Evolutionary conservation across 2,113 vertebrate species (phyloP), one percentile per base, ranked within the genome.

Genomic region (Lamprologus speciosus): DNA sequence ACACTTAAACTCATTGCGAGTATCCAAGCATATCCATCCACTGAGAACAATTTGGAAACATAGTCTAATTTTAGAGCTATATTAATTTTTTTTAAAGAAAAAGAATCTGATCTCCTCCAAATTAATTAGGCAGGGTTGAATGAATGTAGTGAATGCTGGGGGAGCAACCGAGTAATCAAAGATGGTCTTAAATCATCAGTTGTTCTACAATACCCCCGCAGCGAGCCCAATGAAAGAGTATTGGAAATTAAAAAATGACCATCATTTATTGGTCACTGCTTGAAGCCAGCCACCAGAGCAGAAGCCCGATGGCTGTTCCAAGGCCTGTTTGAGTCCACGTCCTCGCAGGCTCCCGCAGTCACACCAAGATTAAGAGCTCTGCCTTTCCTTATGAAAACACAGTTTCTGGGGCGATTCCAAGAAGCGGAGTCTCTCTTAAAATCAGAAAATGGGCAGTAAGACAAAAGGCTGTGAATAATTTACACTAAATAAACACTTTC

Each of bases 161-260:
- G 85, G 81, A 93, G 84, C 58, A 51, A 87, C 80, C 26, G 42
- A 45, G 80, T 87, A 94, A 94, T 95, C 89, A 94, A 93, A 93
- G 90, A 93, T 85, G 73, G 88, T 86, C 88, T 92, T 93, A 83
- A 92, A 88, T 88, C 86, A 92, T 93, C 84, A 82, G 85, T 89
- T 91, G 90, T 90, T 93, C 81, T 85, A 85, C 87, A 91, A 89
- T 75, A 31, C 63, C 88, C 89, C 89, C 5, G 45, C 26, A 26
- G 90, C 75, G 58, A 89, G 63, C n/a, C 21, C 81, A 84, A 58
- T 90, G 78, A 94, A 93, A 89, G 80, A 90, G 51, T 42, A 82
- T n/a, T 50, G 60, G 73, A 90, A 91, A 91, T 94, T 90, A 83
- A 93, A 92, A 91, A 90, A 87, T 85, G 82, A 90, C 82, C 83